These are phyloP conservation scores for Leptoclinus maculatus DNA, from an alignment of 2,797 vertebrate species.

Conservation along the genomic window DNA sequence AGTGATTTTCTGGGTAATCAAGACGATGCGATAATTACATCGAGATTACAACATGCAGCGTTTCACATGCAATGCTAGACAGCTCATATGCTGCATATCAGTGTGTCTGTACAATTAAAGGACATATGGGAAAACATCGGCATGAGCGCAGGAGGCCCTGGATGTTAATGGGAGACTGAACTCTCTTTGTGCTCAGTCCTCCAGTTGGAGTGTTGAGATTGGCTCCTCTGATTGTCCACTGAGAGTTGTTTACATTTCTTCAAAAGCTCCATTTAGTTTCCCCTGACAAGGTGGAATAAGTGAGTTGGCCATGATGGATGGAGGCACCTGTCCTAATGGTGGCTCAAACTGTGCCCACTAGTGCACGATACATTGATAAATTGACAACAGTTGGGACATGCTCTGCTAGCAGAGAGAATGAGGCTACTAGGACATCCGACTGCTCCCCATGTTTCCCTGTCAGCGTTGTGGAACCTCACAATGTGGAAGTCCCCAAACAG, in stretches of 20 bases:
- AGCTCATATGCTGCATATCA: constrained; percentile 17
- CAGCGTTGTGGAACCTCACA: constrained; percentile 83
- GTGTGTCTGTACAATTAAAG: constrained; percentile 32
- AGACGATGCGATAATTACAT: constrained; percentile 47
- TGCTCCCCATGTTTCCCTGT: constrained; percentile 60
- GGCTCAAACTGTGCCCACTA: constrained; percentile 99
- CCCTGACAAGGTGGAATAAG: constrained; percentile 98
- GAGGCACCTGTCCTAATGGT: constrained; percentile 99
- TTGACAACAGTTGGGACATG: constrained; percentile 99
- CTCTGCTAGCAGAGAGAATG: constrained; percentile 95
- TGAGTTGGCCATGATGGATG: constrained; percentile 99
- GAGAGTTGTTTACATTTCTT: constrained; percentile 99
- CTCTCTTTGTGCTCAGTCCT: constrained; percentile 39
- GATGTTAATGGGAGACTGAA: constrained; percentile 58
- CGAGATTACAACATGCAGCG: constrained; percentile 24
- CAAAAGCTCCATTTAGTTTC: constrained; percentile 99
- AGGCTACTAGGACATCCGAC: constrained; percentile 92
- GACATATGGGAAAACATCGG: constrained; percentile 50
- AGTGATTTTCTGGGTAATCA: constrained; percentile 34
- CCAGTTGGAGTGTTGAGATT: constrained; percentile 54
- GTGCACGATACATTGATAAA: constrained; percentile 99
- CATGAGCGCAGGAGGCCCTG: constrained; percentile 25
- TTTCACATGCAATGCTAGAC: constrained; percentile 20
- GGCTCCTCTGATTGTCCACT: constrained; percentile 92
- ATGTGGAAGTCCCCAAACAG: constrained; percentile 86